These are phyloP conservation scores for Mythimna pallens DNA, from an alignment of 2,888 invertebrate species.

Conservation along the genomic window DNA sequence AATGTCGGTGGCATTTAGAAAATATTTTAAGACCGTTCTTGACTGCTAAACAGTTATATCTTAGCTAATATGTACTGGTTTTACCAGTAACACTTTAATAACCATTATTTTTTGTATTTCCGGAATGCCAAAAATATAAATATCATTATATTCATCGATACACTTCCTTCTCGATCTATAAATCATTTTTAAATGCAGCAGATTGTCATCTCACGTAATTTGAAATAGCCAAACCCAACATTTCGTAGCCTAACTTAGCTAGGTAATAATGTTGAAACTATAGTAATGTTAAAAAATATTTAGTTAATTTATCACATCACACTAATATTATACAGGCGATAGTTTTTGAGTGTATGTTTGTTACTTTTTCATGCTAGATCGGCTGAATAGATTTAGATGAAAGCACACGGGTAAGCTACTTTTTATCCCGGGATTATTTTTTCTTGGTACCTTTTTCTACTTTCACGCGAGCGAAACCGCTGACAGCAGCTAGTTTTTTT, in stretches of 20 bases:
- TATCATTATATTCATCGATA: conserved; percentile 6
- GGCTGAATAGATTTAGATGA: too few relatives aligned
- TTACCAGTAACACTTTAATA: conserved; percentile 25
- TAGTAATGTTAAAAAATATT: neutral
- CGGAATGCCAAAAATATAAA: conserved; percentile 39
- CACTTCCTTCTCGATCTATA: conserved; percentile 39
- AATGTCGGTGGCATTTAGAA: conserved; percentile 60
- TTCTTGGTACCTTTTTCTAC: too few relatives aligned
- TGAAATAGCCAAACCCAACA: conserved; percentile 33
- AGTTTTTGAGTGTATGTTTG: neutral
- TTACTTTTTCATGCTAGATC: too few relatives aligned
- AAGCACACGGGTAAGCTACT: too few relatives aligned
- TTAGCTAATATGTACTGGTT: conserved; percentile 19
- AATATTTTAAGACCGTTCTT: conserved; percentile 55
- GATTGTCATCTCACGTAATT: conserved; percentile 10
- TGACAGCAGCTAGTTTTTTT: too few relatives aligned
- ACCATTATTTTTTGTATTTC: conserved; percentile 32
- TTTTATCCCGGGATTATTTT: too few relatives aligned
- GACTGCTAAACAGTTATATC: conserved; percentile 29
- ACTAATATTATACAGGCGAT: neutral
- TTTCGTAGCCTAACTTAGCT: conserved; percentile 4
- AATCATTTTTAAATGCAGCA: conserved; percentile 24
- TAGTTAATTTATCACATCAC: neutral
- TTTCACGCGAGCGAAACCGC: too few relatives aligned
- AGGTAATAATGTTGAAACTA: too few relatives aligned